Conservation (phyloP, 2,797 vertebrate genomes). For the Myotis findleyi region DNA sequence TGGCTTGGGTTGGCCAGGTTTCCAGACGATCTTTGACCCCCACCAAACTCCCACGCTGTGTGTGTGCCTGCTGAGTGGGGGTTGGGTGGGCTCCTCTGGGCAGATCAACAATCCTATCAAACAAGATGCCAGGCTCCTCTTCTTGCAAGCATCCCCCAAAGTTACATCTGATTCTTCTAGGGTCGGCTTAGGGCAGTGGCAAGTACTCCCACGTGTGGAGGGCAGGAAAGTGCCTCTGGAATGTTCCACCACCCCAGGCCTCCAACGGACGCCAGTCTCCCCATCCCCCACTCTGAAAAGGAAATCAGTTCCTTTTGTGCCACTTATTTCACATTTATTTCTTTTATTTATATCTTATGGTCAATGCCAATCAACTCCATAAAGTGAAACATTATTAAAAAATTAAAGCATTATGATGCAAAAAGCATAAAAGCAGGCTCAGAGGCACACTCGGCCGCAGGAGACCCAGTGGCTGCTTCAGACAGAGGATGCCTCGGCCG, state of each 20-base stretch:
- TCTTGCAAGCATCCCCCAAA: background rate
- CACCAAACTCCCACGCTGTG: background rate
- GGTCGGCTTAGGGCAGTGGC: background rate
- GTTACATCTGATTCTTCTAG: background rate
- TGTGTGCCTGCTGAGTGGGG: background rate
- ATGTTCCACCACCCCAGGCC: background rate
- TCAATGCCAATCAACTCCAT: background rate
- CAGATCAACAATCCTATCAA: background rate
- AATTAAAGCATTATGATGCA: background rate
- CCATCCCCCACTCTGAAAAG: background rate
- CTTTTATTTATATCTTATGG: background rate
- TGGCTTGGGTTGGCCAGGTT: background rate
- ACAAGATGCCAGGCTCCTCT: background rate
- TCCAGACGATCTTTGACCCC: background rate
- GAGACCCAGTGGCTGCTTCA: background rate
- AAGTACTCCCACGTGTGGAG: background rate
- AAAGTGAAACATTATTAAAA: background rate
- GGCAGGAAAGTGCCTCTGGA: background rate
- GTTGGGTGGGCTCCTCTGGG: background rate
- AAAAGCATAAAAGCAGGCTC: slow-evolving; percentile 13
- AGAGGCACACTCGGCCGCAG: background rate
- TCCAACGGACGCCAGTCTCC: background rate
- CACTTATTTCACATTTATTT: background rate
- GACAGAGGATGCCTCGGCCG: background rate
- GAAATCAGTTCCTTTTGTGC: background rate